Evolutionary conservation across 35 echinoderm and acorn worm species (phyloP), one percentile per base, ranked within the genome.

Genomic region (Strongylocentrotus purpuratus): DNA sequence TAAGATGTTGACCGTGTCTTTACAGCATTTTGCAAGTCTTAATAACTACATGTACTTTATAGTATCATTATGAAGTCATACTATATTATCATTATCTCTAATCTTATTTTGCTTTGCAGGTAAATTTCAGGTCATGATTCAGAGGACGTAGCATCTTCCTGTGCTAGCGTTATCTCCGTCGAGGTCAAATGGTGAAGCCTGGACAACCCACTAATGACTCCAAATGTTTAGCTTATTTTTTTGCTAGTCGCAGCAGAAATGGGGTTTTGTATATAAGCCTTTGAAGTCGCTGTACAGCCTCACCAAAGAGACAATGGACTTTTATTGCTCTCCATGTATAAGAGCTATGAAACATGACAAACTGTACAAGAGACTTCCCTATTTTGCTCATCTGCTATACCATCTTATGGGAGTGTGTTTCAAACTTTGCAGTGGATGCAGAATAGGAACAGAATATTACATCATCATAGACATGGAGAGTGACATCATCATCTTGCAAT

Each of bases 121-220:
- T 96, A 97, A 97, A 96, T 97, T 97, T 92, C 97, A 97, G 70
- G 93, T 97, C 7, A 97, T 97, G 93, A 96, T 97, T 50, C 97
- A 97, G 87, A 94, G 95, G 85, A 92, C 96, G 46, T 97, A 97
- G 85, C 85, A 32, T 28, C 33, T 78, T 4, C 22, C 20, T 7
- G 18, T 78, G 65, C 28, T 8, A 14, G 2, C 2, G 20, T 28
- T 78, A 22, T 78, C 0, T 1, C 2, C 20, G 65, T 78, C 20
- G n/a, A 78, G 65, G 65, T 4, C 65, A 4, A 78, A 28, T 22
- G 22, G 28, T 78, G 5, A 28, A 78, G 65, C 65, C 20, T 78
- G 65, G 65, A 78, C 20, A 78, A 18, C 28, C 50, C 15, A 18
- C 65, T n/a, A 7, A 6, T 4, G 65, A 78, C 65, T 78, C 65